Evolutionary conservation across 2,113 vertebrate species (phyloP), one percentile per base, ranked within the genome.

Genomic region (Mobula birostris): DNA sequence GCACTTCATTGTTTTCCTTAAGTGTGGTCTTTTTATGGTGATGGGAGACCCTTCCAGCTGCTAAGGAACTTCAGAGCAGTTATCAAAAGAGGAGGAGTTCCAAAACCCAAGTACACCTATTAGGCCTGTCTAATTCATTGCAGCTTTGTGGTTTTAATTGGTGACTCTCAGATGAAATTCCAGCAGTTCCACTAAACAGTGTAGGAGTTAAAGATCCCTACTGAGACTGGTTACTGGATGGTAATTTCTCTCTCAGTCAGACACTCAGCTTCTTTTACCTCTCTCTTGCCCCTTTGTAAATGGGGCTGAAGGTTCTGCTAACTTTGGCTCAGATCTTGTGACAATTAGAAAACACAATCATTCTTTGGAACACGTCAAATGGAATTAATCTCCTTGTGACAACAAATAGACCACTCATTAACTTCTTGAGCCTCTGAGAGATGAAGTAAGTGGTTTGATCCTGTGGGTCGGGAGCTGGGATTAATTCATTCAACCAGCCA

Each of bases 1-100:
- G 96, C 98, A 99, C 97, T 98, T 98, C 97, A 98, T 97, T 95
- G 21, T 56, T 48, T 32, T 8, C 21, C 36, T 76, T 27, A 40
- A 19, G 70, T 74, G 14, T 61, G 85, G 29, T 0, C 14, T 90
- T 48, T n/a, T 32, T 32, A 61, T 6, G 17, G 29, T 90, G 85
- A 32, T 63, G n/a, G 6, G 29, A 90, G 63, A 63, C 32, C 17
- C 29, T 66, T 15, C 14, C n/a, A 32, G 61, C 15, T 66, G 85
- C 19, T 66, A 58, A 63, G 27, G 15, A 29, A 32, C 85, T 90
- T 68, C 85, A 68, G 29, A n/a, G 14, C 6, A 36, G 61, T 66
- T 61, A 61, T 66, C 85, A 66, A 66, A 66, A 61, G 83, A 61
- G 83, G 14, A 90, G 63, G 12, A 66, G 5, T 90, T 17, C 29